Conservation (phyloP, 2,888 invertebrate species). For the Bedellia somnulentella region DNA sequence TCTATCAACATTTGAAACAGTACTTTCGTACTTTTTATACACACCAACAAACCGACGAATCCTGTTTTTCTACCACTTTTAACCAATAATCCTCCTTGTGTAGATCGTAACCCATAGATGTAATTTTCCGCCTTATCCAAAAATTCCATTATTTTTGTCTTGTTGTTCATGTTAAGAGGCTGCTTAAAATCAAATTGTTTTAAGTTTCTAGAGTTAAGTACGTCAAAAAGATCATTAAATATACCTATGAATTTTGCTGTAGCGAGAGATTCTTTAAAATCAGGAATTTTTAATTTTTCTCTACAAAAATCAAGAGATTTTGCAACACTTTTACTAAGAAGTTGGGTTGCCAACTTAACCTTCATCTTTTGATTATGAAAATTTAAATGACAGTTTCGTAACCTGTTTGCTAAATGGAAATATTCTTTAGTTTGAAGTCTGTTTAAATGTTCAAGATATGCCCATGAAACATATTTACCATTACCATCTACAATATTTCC, state of each 20-base stretch:
- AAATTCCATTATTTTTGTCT: constrained; percentile 1
- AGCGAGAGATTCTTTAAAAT: too few relatives aligned
- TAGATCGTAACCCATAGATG: too few relatives aligned
- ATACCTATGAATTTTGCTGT: too few relatives aligned
- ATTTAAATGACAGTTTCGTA: too few relatives aligned
- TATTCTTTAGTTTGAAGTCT: background rate
- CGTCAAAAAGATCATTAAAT: too few relatives aligned
- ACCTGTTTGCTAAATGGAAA: constrained; percentile 1
- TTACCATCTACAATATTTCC: too few relatives aligned
- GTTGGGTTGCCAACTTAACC: constrained; percentile 1
- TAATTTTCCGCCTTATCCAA: constrained; percentile 5
- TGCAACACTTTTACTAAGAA: background rate
- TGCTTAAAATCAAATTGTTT: constrained; percentile 1
- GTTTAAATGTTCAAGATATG: too few relatives aligned
- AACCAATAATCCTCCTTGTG: too few relatives aligned
- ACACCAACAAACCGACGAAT: constrained; percentile 3
- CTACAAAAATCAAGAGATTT: too few relatives aligned
- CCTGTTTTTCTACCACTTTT: constrained; percentile 5
- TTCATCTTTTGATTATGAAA: too few relatives aligned
- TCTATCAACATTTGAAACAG: constrained; percentile 1
- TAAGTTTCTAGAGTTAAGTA: constrained; percentile 9
- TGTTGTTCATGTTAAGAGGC: background rate
- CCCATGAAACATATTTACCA: too few relatives aligned
- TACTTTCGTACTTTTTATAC: constrained; percentile 1
- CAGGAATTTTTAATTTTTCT: too few relatives aligned